Evolutionary conservation across 2,888 invertebrate species (phyloP), one percentile per base, ranked within the genome.

Genomic region (Cantharis flavilabris): DNA sequence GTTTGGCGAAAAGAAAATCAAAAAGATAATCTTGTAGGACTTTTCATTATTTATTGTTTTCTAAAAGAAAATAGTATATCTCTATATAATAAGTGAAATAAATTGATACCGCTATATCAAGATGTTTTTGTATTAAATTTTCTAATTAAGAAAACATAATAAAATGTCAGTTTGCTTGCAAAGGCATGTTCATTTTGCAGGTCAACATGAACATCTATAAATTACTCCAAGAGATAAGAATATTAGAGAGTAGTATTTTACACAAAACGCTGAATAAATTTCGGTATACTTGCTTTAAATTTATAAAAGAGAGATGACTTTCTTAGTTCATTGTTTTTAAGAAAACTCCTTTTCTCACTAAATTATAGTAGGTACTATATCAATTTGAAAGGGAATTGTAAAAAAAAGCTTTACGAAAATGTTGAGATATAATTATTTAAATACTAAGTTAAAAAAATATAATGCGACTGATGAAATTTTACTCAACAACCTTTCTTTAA

Each of bases 131-230:
- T 49, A n/a, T 49, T 49, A 49, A 49, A 49, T 49, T 49, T 49
- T 49, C 49, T 49, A 49, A 49, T 49, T 49, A 49, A 49, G 49
- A 49, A 49, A 49, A 49, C 49, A 49, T 49, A 49, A 49, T 49
- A 49, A 49, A 49, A 49, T 49, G 49, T n/a, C 49, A 49, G n/a
- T 49, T 49, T 49, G 33, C 14, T 65, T 67, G 33, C 65, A 14
- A 23, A 49, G 67, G 28, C 49, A 33, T 67, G 65, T 67, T 64
- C 67, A 14, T 72, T 64, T 67, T 33, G 23, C 23, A 72, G 72
- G 65, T 67, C 72, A 67, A 72, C 65, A 67, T 9, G 72, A 72
- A 49, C 18, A 67, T 67, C 49, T 62, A 73, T 69, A 73, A 73
- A 73, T 73, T 73, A 69, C 28, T 14, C 9, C 4, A 23, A 26